phyloP scores from a whole-genome alignment of 1,140 invertebrate genomes.

The Neodiprion virginianus region DNA sequence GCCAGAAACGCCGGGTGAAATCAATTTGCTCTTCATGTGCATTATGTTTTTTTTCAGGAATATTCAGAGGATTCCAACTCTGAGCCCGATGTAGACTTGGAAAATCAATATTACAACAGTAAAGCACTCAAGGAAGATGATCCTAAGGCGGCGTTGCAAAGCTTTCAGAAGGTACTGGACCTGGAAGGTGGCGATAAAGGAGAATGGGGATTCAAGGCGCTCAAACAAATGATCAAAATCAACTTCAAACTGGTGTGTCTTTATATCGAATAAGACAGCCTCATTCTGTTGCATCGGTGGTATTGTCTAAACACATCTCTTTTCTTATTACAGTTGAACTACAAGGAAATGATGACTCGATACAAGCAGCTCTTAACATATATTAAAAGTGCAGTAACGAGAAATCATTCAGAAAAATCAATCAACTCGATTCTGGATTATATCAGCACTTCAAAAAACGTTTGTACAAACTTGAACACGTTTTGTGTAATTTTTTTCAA shows the following conservation, averaged over 20 bases:
- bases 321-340: slow-evolving; percentile 77
- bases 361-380: slow-evolving; percentile 98
- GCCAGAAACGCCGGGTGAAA: too few relatives aligned
- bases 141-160: slow-evolving; percentile 87
- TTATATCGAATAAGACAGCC: background rate
- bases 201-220: slow-evolving; percentile 99
- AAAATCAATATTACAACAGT: slow-evolving; percentile 99
- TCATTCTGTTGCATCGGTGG: slow-evolving; percentile 5
- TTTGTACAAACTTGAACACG: slow-evolving; percentile 59
- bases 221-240: slow-evolving; percentile 99
- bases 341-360: slow-evolving; percentile 95
- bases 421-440: slow-evolving; percentile 99
- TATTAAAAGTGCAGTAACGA: slow-evolving; percentile 98
- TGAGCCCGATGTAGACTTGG: slow-evolving; percentile 98
- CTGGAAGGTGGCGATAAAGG: slow-evolving; percentile 97
- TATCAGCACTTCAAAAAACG: slow-evolving; percentile 98
- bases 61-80: slow-evolving; percentile 96
- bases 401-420: slow-evolving; percentile 99
- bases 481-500: slow-evolving; percentile 16
- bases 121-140: slow-evolving; percentile 99
- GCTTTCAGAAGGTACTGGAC: slow-evolving; percentile 97
- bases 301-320: slow-evolving; percentile 6
- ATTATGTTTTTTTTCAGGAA: slow-evolving; percentile 66
- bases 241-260: slow-evolving; percentile 93
- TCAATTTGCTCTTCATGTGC: too few relatives aligned